Base-by-base conservation (phyloP, 64 coral and sea anemone species). In the Anthopleura sola region DNA sequence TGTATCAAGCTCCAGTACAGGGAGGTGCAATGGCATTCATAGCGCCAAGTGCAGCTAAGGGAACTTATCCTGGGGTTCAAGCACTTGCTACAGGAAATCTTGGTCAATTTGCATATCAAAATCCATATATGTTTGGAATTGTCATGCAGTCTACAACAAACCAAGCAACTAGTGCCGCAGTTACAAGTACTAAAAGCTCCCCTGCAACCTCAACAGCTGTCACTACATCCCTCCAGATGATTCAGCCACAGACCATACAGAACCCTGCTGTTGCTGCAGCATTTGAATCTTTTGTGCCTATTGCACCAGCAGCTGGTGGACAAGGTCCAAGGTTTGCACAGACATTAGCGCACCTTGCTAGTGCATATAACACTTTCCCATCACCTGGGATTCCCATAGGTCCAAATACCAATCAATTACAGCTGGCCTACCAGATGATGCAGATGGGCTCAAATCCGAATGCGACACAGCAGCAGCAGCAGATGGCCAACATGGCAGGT, bases 271-370 rank as follows among this genome's bases (percentile, higher is more conserved):
- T 97, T 71, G 94, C 87, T 39, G 87, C 90, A 64, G 87, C 84
- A 58, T 97, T 86, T 78, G 94, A 91, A 18, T 97, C 94, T 37
- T 97, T 92, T 81, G 94, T 97, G 23, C 90, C 94, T 13, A 97
- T 97, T 66, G 94, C 94, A 48, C 94, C 94, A 39, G 94, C 94
- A 78, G 90, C 94, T 46, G 82, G 46, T 38, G 82, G 82, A 36
- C 32, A 19, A 36, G 85, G 90, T 1, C 94, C 94, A 38, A 86
- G 94, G 68, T 97, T 97, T 86, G 92, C 94, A 0, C 94, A 96
- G 69, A 96, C 94, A 6, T 64, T 96, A 53, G 94, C 94, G 77
- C 94, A 97, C 77, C 80, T 97, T 81, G 94, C 94, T 40, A 97
- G 91, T 90, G 94, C 94, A 18, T 97, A 97, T 86, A 90, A 92